These are phyloP conservation scores for Drosophila seguyi DNA, from an alignment of 1,140 invertebrate species.

Conservation along the genomic window DNA sequence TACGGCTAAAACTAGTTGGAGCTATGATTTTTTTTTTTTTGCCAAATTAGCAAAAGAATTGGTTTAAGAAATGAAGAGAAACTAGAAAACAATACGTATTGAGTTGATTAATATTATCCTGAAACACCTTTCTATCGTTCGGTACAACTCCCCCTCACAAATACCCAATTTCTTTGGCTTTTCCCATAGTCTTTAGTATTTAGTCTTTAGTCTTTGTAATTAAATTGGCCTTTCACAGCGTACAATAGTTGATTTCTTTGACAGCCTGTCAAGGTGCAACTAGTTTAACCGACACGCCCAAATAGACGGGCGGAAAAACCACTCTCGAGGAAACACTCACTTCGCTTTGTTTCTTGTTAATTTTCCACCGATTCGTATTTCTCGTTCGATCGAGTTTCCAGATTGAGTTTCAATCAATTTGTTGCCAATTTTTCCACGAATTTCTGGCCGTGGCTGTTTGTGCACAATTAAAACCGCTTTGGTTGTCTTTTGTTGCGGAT, in stretches of 20 bases:
- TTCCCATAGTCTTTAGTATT: constrained; percentile 7
- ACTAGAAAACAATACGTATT: not conserved
- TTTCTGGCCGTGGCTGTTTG: constrained; percentile 12
- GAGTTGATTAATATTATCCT: not conserved
- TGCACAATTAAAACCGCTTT: constrained; percentile 62
- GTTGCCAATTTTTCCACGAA: constrained; percentile 14
- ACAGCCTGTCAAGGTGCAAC: constrained; percentile 40
- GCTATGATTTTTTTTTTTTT: not conserved
- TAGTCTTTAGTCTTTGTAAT: constrained; percentile 17
- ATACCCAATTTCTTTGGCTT: constrained; percentile 4
- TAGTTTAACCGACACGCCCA: constrained; percentile 46
- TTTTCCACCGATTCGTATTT: constrained; percentile 19
- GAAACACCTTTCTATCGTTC: not conserved
- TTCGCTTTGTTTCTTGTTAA: constrained; percentile 20
- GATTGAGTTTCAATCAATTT: constrained; percentile 32
- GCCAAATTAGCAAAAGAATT: not conserved
- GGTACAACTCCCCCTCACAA: not conserved
- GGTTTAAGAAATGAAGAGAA: not conserved
- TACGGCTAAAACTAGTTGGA: not conserved
- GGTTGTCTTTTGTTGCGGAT: constrained; percentile 36
- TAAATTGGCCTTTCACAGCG: constrained; percentile 35
- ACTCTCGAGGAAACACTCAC: constrained; percentile 21
- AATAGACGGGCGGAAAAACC: constrained; percentile 13
- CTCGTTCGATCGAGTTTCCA: constrained; percentile 20
- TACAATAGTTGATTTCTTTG: constrained; percentile 32